Evolutionary conservation across 2,888 invertebrate genomes (phyloP), one percentile per base, ranked within the genome.

Genomic region (Dugesia japonica): DNA sequence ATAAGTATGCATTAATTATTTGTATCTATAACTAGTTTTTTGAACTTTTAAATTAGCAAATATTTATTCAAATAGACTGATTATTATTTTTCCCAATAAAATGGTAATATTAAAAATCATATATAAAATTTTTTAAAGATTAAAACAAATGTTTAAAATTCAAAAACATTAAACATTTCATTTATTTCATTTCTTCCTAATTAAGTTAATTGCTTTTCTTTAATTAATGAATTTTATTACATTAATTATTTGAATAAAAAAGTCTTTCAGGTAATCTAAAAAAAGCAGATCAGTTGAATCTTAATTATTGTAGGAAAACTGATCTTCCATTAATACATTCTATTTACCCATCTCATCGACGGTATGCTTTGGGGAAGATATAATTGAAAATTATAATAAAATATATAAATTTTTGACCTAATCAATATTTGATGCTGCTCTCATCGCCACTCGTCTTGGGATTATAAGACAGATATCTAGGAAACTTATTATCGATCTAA

Each of bases 401-500:
- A n/a, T n/a, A 56, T 20, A 23, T n/a, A 56, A 56, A n/a, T 23
- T n/a, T 9, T 56, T 23, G 56, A 56, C 4, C 17, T 56, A 23
- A 56, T 56, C 56, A 56, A 23, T 56, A 20, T 56, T 56, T 56
- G 56, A 13, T 56, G 23, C 20, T 56, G 56, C 56, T 56, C 56
- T 23, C 56, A 56, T n/a, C 56, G 56, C 56, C 20, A 56, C 56
- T n/a, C 56, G 56, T 56, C 56, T n/a, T 56, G 56, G 56, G 23
- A 20, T 56, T 20, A 4, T 20, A 4, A 56, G 23, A 56, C 56
- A 56, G 4, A 56, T 13, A 13, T 56, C 56, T n/a, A 56, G 56
- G 56, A 56, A 56, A 56, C 56, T 56, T n/a, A 56, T 56, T 56
- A 56, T 56, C 56, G 56, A 56, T 56, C 56, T 56, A 20, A 56